These are phyloP conservation scores for Dasyprocta punctata DNA, from an alignment of 2,113 vertebrate genomes.

Conservation along the genomic window DNA sequence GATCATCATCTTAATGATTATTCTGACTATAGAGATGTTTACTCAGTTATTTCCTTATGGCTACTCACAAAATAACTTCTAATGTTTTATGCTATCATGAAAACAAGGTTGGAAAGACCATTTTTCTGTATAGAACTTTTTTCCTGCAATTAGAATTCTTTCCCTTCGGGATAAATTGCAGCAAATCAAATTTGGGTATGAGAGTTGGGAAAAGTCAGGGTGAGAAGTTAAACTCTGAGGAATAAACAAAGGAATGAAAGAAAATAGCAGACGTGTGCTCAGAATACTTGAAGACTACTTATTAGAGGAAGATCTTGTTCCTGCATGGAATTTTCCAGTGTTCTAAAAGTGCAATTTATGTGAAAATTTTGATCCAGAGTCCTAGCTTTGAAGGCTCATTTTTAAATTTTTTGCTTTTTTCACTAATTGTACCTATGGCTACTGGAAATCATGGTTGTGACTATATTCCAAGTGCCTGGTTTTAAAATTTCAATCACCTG, in stretches of 20 bases:
- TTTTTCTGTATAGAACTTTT: neutral
- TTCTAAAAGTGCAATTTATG: neutral
- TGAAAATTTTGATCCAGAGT: neutral
- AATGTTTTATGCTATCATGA: conserved; percentile 1
- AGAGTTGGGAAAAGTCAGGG: neutral
- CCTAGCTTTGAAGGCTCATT: neutral
- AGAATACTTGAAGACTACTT: fast-evolving
- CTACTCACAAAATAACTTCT: neutral
- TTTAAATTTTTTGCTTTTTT: neutral
- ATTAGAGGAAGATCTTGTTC: neutral
- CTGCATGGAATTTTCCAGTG: neutral
- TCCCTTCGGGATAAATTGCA: neutral
- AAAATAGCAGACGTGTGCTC: fast-evolving
- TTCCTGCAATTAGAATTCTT: neutral
- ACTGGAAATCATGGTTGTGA: neutral
- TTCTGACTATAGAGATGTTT: neutral
- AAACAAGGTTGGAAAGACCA: neutral
- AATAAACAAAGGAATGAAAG: neutral
- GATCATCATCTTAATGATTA: neutral
- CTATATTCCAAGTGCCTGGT: neutral
- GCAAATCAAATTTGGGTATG: neutral
- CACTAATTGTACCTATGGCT: neutral
- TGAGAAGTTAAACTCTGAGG: neutral
- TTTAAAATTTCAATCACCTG: neutral
- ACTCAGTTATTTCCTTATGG: neutral